Evolutionary conservation across 2,888 invertebrate species (phyloP), one percentile per base, ranked within the genome.

Genomic region (Eupithecia centaureata): DNA sequence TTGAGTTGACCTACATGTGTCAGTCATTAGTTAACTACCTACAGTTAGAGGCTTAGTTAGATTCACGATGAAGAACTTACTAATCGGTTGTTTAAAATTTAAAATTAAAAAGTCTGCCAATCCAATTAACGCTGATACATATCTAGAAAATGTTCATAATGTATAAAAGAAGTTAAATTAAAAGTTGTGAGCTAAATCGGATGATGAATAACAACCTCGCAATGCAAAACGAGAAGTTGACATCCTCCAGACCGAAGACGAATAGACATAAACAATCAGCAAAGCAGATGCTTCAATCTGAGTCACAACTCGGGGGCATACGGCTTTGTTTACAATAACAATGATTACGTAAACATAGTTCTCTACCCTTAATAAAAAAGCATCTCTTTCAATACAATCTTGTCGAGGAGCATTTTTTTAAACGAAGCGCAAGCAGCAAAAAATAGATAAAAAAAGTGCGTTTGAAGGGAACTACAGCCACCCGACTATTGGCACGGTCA

Each of bases 291-390:
- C 75, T 77, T 77, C 69, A 73, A 74, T 63, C 65, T 86, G 86
- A 87, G 72, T 86, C 85, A 85, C 73, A 38, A 22, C 65, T 76
- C 75, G 73, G 77, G 77, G 78, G 77, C 77, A 67, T 68, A 77
- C 77, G 73, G 81, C 80, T 82, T 80, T 89, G 86, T 88, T 88
- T 89, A 88, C 86, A 86, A 86, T 82, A 88, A 87, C 86, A 87
- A 86, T 79, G 79, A 82, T 80, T 80, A 81, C 81, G 79, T 82
- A 77, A 81, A 81, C 73, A 78, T 79, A 77, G 61, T 67, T 68
- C 65, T n/a, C n/a, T n/a, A n/a, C n/a, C 58, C 65, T 67, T 62
- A 60, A 27, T 42, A 63, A 67, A 61, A 60, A 56, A 58, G 58
- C 52, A 71, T 38, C 67, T 67, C 54, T 57, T 60, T 61, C 30